Percentiles rank a stretch among this genome's conserved stretches.
These are phyloP conservation scores for Aphaenogaster ashmeadi DNA, from an alignment of 1,140 invertebrate species.

Conservation along the genomic window DNA sequence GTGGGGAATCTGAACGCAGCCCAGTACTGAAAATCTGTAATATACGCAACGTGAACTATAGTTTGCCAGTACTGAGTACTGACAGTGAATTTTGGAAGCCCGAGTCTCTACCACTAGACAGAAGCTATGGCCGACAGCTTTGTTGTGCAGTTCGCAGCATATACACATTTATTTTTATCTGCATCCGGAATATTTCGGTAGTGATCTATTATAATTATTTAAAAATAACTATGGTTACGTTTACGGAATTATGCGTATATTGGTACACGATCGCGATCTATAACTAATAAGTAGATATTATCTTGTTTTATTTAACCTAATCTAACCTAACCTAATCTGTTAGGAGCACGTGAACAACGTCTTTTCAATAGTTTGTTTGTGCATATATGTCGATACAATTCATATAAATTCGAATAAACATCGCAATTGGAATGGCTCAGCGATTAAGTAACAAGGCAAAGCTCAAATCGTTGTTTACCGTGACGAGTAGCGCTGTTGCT, in stretches of 20 bases:
- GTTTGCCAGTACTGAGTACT: too few relatives aligned
- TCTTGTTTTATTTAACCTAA: background rate
- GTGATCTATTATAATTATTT: background rate
- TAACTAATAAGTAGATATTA: background rate
- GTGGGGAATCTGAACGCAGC: too few relatives aligned
- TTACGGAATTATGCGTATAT: background rate
- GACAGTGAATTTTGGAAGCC: too few relatives aligned
- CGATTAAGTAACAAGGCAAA: constrained; percentile 77
- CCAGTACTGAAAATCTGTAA: too few relatives aligned
- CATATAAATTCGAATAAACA: background rate
- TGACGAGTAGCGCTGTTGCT: constrained; percentile 85
- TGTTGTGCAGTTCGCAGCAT: too few relatives aligned
- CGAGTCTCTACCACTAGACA: too few relatives aligned
- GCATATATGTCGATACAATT: background rate
- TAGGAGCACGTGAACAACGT: background rate
- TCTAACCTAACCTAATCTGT: background rate
- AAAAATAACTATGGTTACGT: background rate
- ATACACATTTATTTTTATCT: background rate
- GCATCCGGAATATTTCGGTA: background rate
- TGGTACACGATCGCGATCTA: background rate
- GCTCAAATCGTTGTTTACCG: constrained; percentile 80
- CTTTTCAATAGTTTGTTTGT: background rate
- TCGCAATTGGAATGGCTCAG: constrained; percentile 70
- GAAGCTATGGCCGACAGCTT: too few relatives aligned
- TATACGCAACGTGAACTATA: too few relatives aligned